Conservation (phyloP, 2,113 vertebrate species). For the Aegithalos caudatus region DNA sequence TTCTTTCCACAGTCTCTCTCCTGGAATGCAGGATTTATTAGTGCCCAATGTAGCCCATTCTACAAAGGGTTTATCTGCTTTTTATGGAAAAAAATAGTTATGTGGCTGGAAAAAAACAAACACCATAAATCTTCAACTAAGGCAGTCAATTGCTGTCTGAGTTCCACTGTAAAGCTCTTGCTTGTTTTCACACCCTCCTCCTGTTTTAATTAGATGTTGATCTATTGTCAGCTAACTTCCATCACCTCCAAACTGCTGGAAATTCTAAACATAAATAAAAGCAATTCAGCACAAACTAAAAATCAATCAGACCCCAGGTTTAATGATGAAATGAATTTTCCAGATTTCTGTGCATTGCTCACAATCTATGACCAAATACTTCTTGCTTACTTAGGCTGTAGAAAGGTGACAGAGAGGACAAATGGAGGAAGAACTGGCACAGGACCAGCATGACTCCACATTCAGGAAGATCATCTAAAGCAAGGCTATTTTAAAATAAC, state of each 20-base stretch:
- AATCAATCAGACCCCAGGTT: slow-evolving; percentile 24
- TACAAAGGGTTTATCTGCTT: background rate
- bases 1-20: background rate
- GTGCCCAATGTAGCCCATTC: background rate
- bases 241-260: slow-evolving; percentile 19
- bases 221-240: slow-evolving; percentile 56
- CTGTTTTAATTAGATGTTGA: slow-evolving; percentile 69
- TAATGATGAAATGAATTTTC: slow-evolving; percentile 55
- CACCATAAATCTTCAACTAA: slow-evolving; percentile 26
- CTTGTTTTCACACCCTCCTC: slow-evolving; percentile 13
- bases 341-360: background rate
- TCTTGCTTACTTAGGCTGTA: background rate
- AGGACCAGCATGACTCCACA: background rate
- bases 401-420: background rate
- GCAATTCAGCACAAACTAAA: background rate
- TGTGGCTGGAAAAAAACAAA: background rate
- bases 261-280: slow-evolving; percentile 57
- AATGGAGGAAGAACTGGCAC: background rate
- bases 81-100: background rate
- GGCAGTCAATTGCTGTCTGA: background rate
- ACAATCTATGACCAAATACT: background rate
- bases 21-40: background rate
- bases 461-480: background rate
- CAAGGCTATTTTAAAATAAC: background rate
- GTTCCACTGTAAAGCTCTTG: background rate